Conservation (phyloP, 2,888 invertebrate species). For the Aelia acuminata region DNA sequence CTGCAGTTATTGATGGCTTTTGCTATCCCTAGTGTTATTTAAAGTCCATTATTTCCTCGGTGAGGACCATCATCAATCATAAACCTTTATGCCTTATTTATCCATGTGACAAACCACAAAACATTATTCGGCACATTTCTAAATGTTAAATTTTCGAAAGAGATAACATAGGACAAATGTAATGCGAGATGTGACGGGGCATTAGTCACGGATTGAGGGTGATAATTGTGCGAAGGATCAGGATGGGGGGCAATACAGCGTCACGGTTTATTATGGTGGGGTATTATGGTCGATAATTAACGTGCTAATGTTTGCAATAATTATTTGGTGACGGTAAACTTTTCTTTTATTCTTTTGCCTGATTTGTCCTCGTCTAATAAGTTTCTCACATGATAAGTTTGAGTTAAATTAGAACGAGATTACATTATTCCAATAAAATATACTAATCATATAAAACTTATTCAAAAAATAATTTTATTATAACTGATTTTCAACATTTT, state of each 20-base stretch:
- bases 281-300: not conserved
- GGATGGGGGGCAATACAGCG: not conserved
- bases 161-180: slow-evolving; percentile 14
- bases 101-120: slow-evolving; percentile 34
- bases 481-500: too few species aligned
- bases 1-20: slow-evolving; percentile 51
- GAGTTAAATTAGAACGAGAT: too few species aligned
- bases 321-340: not conserved
- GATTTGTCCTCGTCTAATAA: not conserved
- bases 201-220: not conserved
- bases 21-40: slow-evolving; percentile 33
- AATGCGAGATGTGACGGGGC: not conserved
- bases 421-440: too few species aligned
- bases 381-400: too few species aligned
- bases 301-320: slow-evolving; percentile 14
- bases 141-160: slow-evolving; percentile 33
- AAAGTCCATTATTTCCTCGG: slow-evolving; percentile 34
- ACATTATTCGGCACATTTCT: slow-evolving; percentile 51
- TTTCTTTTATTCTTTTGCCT: not conserved
- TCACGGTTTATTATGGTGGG: not conserved
- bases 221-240: slow-evolving; percentile 24
- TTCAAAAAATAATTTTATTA: too few species aligned
- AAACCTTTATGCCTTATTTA: slow-evolving; percentile 58
- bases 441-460: too few species aligned
- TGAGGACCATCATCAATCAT: slow-evolving; percentile 52